Evolutionary conservation across 2,888 invertebrate genomes (phyloP).

Genomic region (Sclerodermus sp.): DNA sequence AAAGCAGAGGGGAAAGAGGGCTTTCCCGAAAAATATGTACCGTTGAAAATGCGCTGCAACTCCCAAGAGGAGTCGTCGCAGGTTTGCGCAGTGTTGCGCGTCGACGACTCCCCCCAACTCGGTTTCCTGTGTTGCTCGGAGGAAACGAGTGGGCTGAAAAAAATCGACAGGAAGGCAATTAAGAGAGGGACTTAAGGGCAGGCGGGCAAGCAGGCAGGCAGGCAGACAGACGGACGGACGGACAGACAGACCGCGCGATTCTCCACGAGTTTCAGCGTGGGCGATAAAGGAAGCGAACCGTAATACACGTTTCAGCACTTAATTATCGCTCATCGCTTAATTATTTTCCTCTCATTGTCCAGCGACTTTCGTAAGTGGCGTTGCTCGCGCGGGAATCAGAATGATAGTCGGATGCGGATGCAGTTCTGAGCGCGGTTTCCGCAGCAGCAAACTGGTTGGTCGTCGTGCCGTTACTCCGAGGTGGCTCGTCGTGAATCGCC

Average conservation of each 20-base stretch:
- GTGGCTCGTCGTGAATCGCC: too few species aligned
- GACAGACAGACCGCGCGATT: background rate
- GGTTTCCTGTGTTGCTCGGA: background rate
- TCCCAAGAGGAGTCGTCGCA: too few species aligned
- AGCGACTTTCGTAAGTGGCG: background rate
- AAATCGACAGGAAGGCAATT: background rate
- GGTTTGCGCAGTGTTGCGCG: too few species aligned
- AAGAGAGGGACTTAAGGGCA: background rate
- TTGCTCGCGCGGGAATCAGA: conserved; percentile 5
- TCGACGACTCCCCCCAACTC: too few species aligned
- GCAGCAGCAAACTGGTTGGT: too few species aligned
- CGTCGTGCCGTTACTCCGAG: too few species aligned
- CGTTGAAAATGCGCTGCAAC: too few species aligned
- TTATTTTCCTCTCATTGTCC: conserved; percentile 28
- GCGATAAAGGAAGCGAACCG: background rate
- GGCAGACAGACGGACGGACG: background rate
- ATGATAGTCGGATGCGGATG: conserved; percentile 22
- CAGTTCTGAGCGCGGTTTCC: conserved; percentile 4
- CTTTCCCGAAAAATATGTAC: too few species aligned
- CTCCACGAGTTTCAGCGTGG: too few species aligned
- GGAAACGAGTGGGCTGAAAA: conserved; percentile 8
- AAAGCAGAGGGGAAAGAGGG: too few species aligned
- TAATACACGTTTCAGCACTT: conserved; percentile 28
- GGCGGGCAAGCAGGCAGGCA: background rate
- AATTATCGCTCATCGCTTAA: conserved; percentile 30